phyloP scores from a whole-genome alignment of 2,113 vertebrate genomes.

The Cololabis saira region DNA sequence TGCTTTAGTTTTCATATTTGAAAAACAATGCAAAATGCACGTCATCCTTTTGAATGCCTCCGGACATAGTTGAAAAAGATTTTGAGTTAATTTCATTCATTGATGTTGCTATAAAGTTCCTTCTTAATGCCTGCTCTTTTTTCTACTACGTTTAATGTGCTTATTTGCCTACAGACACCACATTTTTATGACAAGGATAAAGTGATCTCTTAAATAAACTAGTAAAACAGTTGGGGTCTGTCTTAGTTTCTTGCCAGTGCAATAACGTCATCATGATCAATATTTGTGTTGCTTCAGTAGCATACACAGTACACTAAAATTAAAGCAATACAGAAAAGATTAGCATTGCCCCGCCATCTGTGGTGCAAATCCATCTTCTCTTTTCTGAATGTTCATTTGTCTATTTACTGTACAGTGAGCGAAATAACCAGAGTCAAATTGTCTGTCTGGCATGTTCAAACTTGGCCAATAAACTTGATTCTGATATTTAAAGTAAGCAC shows the following conservation, averaged over 20 bases:
- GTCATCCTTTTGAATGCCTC: slow-evolving; percentile 41
- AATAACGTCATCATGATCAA: too few species aligned
- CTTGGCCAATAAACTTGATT: too few species aligned
- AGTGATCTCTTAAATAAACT: slow-evolving; percentile 58
- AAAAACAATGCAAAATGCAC: slow-evolving; percentile 40
- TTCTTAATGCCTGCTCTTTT: slow-evolving; percentile 44
- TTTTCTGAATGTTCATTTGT: too few species aligned
- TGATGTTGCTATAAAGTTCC: slow-evolving; percentile 35
- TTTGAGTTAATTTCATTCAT: slow-evolving; percentile 26
- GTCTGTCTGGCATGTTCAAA: too few species aligned
- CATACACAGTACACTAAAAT: too few species aligned
- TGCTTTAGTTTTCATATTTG: slow-evolving; percentile 26
- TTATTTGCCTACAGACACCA: slow-evolving; percentile 60
- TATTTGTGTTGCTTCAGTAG: too few species aligned
- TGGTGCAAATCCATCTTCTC: too few species aligned
- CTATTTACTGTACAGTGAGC: too few species aligned
- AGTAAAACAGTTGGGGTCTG: slow-evolving; percentile 37
- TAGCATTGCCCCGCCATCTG: too few species aligned
- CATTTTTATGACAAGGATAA: slow-evolving; percentile 66
- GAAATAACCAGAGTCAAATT: too few species aligned
- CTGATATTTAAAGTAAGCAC: background rate
- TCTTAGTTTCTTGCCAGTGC: background rate
- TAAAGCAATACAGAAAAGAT: too few species aligned
- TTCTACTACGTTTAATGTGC: slow-evolving; percentile 53
- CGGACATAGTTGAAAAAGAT: slow-evolving; percentile 22